Evolutionary conservation across 2,113 vertebrate species (phyloP).

Genomic region (Cephalopholis sonnerati): DNA sequence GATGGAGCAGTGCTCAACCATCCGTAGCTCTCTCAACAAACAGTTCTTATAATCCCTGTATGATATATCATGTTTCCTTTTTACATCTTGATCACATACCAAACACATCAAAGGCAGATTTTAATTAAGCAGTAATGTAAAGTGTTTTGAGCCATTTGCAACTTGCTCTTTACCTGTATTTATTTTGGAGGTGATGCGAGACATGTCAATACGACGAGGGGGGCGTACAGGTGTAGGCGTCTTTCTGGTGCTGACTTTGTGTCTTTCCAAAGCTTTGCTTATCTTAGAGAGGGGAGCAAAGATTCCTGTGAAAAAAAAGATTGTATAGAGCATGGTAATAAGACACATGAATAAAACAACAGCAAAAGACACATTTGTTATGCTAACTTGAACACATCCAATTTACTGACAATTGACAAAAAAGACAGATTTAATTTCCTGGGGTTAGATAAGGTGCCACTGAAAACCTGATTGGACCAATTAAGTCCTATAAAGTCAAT

Average conservation of each 20-base stretch:
- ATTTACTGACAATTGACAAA: slow-evolving; percentile 4
- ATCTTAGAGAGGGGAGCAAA: slow-evolving; percentile 98
- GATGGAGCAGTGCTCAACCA: not conserved
- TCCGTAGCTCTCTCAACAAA: not conserved
- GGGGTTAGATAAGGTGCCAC: not conserved
- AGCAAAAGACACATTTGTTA: not conserved
- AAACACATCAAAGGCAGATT: not conserved
- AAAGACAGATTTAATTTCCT: not conserved
- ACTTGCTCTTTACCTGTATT: slow-evolving; percentile 87
- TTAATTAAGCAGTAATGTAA: not conserved
- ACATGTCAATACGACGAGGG: slow-evolving; percentile 85
- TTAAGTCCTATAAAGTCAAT: slow-evolving; percentile 9
- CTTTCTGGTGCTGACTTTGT: slow-evolving; percentile 76
- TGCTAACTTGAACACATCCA: not conserved
- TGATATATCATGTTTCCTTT: not conserved
- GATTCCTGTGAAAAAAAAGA: slow-evolving; percentile 85
- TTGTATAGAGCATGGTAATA: too few relatives aligned
- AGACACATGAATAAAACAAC: not conserved
- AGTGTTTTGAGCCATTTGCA: not conserved
- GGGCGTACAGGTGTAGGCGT: slow-evolving; percentile 76
- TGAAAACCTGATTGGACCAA: slow-evolving; percentile 12
- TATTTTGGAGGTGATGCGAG: slow-evolving; percentile 89
- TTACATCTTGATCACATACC: not conserved
- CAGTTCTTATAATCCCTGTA: not conserved
- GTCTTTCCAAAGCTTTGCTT: slow-evolving; percentile 89